These are phyloP conservation scores for Ctenomys sociabilis DNA, from an alignment of 2,113 vertebrate genomes.

Conservation along the genomic window DNA sequence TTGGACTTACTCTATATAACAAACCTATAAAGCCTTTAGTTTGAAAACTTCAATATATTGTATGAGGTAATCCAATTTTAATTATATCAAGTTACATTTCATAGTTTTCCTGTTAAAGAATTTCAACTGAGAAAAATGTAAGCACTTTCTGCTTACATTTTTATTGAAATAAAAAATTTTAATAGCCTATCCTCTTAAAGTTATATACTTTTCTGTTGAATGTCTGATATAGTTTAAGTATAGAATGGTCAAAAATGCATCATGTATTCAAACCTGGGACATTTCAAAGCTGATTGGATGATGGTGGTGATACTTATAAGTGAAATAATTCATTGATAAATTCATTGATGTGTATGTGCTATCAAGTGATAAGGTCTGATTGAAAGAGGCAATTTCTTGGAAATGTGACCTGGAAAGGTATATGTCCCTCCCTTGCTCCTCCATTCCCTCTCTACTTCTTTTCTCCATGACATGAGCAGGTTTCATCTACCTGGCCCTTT, in stretches of 20 bases:
- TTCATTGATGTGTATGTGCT: not conserved
- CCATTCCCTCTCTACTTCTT: not conserved
- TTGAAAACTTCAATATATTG: not conserved
- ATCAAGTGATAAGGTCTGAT: not conserved
- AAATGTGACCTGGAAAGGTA: not conserved
- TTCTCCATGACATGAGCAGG: not conserved
- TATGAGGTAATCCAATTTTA: not conserved
- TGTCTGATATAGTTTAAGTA: not conserved
- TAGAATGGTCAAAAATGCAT: not conserved
- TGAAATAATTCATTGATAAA: not conserved
- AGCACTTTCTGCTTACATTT: not conserved
- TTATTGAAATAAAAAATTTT: not conserved
- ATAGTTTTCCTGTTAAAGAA: constrained; percentile 18
- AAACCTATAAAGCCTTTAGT: not conserved
- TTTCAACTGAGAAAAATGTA: not conserved
- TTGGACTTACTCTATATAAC: no score
- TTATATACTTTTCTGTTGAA: not conserved
- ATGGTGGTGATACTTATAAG: not conserved
- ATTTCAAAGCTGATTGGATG: not conserved
- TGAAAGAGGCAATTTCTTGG: not conserved
- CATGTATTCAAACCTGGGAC: not conserved
- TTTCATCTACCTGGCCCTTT: not conserved
- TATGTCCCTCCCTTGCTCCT: no score
- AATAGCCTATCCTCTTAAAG: not conserved
- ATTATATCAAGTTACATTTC: not conserved